Percentiles rank a stretch among this genome's conserved stretches.
These are phyloP conservation scores for Platycercus adscitus DNA, from an alignment of 2,113 vertebrate genomes.

Conservation along the genomic window DNA sequence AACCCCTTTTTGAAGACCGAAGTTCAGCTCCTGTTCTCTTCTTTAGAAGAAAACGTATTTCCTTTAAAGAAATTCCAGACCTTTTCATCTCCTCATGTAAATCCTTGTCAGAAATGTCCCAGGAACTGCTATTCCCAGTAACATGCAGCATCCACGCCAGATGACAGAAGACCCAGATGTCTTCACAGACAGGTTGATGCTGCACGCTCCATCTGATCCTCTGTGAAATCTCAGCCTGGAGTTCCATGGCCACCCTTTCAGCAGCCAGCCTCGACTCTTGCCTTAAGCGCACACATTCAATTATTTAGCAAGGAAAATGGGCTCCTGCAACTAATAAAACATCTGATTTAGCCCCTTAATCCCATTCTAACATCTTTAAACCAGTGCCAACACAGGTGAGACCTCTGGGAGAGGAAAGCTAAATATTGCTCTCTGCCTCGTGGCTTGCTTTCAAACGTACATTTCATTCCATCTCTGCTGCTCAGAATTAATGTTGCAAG, in stretches of 20 bases:
- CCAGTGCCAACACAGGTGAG: slow-evolving; percentile 44
- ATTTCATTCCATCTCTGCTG: slow-evolving; percentile 9
- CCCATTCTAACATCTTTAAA: slow-evolving; percentile 28
- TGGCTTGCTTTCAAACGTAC: background rate
- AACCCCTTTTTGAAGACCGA: background rate
- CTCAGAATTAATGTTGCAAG: background rate
- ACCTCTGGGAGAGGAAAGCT: slow-evolving; percentile 45
- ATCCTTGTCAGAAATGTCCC: background rate
- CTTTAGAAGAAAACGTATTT: background rate
- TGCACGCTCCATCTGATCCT: background rate
- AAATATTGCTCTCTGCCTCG: background rate
- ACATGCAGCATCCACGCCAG: background rate
- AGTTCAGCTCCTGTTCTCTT: background rate
- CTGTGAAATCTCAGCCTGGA: background rate
- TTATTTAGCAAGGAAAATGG: slow-evolving; percentile 27
- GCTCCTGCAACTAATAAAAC: slow-evolving; percentile 44
- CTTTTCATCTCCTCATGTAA: background rate
- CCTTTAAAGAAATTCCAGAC: background rate
- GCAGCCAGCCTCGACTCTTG: background rate
- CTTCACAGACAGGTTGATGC: background rate
- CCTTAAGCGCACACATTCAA: background rate
- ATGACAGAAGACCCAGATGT: background rate
- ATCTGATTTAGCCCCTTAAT: slow-evolving; percentile 30
- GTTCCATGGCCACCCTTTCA: background rate
- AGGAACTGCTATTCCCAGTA: background rate